Base-by-base conservation (phyloP, 2,797 vertebrate species). In the Poecilia gillii region DNA sequence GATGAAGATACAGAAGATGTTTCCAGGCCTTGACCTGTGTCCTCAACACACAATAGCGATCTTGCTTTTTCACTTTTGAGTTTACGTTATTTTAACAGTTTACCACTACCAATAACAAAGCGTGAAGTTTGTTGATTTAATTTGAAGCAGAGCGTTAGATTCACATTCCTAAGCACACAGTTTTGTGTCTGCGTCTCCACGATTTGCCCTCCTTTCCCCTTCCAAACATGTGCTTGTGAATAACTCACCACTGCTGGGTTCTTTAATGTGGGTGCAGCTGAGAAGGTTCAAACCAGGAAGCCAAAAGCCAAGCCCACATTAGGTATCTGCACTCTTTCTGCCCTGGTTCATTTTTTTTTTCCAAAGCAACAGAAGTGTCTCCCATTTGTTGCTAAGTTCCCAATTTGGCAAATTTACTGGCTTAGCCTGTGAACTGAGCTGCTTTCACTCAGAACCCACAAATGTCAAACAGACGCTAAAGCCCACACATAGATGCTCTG, bases 221-320 rank as follows among this genome's bases (percentile, higher is more conserved):
- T 33, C 45, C 59, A 82, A 78, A 81, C 74, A 74, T 76, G 71
- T 73, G 57, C 57, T 83, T 79, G 84, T 64, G 72, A 70, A 84
- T 43, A 81, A 78, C 51, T 83, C 77, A 76, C 78, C 6, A 3
- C 59, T 77, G 77, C 46, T 62, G 72, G 6, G 41, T 66, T 73
- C 78, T 92, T 89, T 92, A 72, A 90, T 87, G 87, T 90, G 92
- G 89, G 75, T 57, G 51, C 43, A 84, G 75, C 84, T 73, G 77
- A 84, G 77, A 72, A 83, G 78, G 77, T 73, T 74, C 76, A 53
- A 82, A 39, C 85, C 81, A 68, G 79, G 51, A 74, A 46, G 81
- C 73, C 71, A 73, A 36, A 72, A 81, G 74, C 64, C 66, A 55
- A 72, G 76, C 28, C 76, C 77, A 77, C 77, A 86, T 82, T 75